phyloP scores from a whole-genome alignment of 2,797 vertebrate genomes.

The Agapornis canus region DNA sequence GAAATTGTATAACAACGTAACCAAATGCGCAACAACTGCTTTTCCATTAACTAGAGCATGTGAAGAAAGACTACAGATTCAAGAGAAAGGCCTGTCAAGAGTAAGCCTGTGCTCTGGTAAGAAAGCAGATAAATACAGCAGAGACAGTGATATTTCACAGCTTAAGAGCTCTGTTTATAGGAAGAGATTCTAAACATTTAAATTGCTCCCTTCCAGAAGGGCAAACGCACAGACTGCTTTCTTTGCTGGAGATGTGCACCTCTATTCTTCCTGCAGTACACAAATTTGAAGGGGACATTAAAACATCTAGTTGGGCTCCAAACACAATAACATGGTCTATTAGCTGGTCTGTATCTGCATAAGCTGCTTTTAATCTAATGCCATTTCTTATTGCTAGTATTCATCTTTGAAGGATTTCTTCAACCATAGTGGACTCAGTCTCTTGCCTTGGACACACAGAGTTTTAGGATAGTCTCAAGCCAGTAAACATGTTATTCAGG shows the following conservation, averaged over 20 bases:
- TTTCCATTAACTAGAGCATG: not conserved
- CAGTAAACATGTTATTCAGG: not conserved
- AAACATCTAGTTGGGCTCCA: not conserved
- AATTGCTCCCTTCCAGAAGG: not conserved
- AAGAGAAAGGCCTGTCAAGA: not conserved
- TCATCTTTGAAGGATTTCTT: not conserved
- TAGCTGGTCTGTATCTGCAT: not conserved
- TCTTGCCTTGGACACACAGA: not conserved
- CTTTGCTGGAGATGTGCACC: not conserved
- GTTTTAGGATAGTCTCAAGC: not conserved
- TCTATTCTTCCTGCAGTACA: not conserved
- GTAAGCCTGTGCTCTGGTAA: not conserved
- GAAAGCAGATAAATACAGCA: not conserved
- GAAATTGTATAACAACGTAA: not conserved
- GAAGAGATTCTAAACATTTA: not conserved
- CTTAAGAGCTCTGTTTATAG: not conserved
- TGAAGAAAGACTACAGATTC: not conserved
- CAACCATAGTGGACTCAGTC: rapidly evolving
- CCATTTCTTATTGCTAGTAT: not conserved
- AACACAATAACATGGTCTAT: not conserved
- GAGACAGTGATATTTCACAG: not conserved
- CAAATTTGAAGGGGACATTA: not conserved
- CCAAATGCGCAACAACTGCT: not conserved
- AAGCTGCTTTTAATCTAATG: not conserved
- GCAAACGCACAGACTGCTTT: not conserved